A percentile compares a stretch with the other conserved stretches of the same genome.
These are phyloP conservation scores for Larimichthys crocea DNA, from an alignment of 2,113 vertebrate genomes.

Conservation along the genomic window DNA sequence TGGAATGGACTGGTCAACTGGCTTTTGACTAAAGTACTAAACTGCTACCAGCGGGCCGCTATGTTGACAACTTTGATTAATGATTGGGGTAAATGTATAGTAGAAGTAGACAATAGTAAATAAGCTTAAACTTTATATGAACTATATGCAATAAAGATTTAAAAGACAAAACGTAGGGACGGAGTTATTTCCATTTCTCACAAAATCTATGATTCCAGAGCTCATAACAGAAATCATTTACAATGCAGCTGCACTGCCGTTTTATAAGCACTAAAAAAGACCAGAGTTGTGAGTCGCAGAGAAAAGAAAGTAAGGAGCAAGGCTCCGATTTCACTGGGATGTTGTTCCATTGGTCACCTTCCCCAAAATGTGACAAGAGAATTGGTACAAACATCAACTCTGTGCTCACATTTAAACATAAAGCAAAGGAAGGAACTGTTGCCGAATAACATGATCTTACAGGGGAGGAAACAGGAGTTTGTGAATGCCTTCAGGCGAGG, in stretches of 20 bases:
- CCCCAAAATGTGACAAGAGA: not conserved
- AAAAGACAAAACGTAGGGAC: not conserved
- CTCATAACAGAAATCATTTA: not conserved
- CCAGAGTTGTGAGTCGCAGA: not conserved
- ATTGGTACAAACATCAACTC: not conserved
- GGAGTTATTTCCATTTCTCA: not conserved
- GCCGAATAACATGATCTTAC: not conserved
- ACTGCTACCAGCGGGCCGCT: too few relatives aligned
- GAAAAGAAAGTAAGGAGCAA: not conserved
- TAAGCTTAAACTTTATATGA: not conserved
- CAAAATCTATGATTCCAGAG: not conserved
- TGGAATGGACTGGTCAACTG: too few relatives aligned
- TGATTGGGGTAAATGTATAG: not conserved
- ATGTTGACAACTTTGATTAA: not conserved
- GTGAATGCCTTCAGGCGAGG: not conserved
- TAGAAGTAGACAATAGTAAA: not conserved
- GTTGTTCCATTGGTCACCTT: not conserved
- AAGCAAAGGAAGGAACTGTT: not conserved
- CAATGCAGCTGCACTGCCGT: not conserved
- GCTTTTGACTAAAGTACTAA: too few relatives aligned
- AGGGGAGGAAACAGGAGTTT: not conserved
- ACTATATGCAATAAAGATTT: not conserved
- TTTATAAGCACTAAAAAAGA: not conserved
- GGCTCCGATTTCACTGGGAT: not conserved
- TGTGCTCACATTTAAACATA: not conserved